Percentiles rank a stretch among this genome's conserved stretches.
Evolutionary conservation across 2,113 vertebrate genomes (phyloP).

Genomic region (Gasterosteus nipponicus): DNA sequence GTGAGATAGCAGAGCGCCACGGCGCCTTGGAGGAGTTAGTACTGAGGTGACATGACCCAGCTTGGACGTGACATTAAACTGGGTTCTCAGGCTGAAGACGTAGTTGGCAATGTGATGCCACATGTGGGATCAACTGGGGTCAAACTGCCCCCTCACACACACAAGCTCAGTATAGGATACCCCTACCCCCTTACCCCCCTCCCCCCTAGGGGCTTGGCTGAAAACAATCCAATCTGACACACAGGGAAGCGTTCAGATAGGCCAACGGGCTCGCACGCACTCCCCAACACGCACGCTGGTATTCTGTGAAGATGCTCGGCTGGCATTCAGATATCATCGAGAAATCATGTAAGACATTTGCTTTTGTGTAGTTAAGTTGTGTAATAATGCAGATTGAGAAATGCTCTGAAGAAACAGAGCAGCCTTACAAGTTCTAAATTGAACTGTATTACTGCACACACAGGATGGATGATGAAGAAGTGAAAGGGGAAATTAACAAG

Average conservation of each 20-base stretch:
- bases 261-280: conserved; percentile 11
- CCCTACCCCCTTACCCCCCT: background rate
- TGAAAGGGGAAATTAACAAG: background rate
- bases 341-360: background rate
- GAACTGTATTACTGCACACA: background rate
- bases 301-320: conserved; percentile 15
- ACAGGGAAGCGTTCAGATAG: conserved; percentile 32
- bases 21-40: conserved; percentile 5
- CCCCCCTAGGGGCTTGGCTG: conserved; percentile 34
- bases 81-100: conserved; percentile 43
- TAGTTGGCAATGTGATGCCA: conserved; percentile 35
- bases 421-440: conserved; percentile 14
- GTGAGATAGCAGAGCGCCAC: background rate
- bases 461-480: background rate
- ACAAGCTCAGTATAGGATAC: conserved; percentile 7
- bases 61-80: conserved; percentile 43
- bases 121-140: conserved; percentile 50
- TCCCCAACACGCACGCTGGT: conserved; percentile 16
- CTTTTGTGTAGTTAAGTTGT: background rate
- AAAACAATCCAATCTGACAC: conserved; percentile 63
- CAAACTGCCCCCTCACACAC: conserved; percentile 43
- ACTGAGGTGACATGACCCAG: conserved; percentile 40
- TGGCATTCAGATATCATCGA: conserved; percentile 6
- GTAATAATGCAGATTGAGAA: background rate
- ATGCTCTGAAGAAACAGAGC: background rate